A percentile compares a stretch with the other conserved stretches of the same genome.
phyloP scores from a whole-genome alignment of 2,113 vertebrate genomes.

The Melospiza melodia region DNA sequence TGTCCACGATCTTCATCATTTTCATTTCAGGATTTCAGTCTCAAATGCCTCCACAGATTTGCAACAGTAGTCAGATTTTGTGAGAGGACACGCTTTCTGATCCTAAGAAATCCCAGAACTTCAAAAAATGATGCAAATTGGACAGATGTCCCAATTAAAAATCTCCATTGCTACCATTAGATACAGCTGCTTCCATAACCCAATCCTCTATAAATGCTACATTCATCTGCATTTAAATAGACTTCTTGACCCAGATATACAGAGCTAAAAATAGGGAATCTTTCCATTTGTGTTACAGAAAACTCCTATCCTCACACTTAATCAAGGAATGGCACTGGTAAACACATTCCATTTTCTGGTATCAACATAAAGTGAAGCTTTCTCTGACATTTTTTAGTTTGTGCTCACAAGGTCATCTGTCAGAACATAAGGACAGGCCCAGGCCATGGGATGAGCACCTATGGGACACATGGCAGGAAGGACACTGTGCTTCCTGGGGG shows the following conservation, averaged over 20 bases:
- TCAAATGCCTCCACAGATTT: background rate
- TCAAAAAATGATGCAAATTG: background rate
- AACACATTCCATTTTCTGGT: background rate
- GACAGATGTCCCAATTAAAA: background rate
- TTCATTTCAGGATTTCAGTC: background rate
- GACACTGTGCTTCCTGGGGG: background rate
- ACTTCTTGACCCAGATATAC: conserved; percentile 22
- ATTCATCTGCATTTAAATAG: conserved; percentile 33
- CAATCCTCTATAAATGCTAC: background rate
- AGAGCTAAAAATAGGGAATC: conserved; percentile 25
- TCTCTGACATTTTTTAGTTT: background rate
- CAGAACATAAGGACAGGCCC: background rate
- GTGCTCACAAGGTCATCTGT: background rate
- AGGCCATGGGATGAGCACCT: background rate
- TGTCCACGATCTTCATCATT: background rate
- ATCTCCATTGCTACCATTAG: background rate
- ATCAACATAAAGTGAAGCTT: background rate
- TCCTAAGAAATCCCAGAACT: background rate
- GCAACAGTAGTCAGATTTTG: background rate
- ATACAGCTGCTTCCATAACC: background rate
- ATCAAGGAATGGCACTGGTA: background rate
- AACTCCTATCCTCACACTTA: background rate
- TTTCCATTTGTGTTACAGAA: background rate
- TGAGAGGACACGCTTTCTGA: background rate
- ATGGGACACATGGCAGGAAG: background rate